Evolutionary conservation across 2,797 vertebrate genomes (phyloP), one percentile per base, ranked within the genome.

Genomic region (Cyclura pinguis): DNA sequence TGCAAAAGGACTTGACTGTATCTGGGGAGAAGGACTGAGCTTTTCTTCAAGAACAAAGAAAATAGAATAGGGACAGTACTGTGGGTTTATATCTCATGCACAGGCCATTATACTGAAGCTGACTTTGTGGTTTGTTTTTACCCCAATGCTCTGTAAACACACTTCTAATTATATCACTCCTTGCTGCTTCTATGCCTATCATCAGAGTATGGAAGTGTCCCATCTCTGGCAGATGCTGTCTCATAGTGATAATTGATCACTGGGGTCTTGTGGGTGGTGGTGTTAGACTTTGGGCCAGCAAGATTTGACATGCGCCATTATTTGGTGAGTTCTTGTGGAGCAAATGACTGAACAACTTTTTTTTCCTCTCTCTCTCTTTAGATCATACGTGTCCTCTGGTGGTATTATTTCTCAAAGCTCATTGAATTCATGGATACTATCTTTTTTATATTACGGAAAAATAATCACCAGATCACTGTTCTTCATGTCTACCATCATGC

Each of bases 401-500:
- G 99, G 99, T 99, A 99, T 96, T 99, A 99, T 96, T 99, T 99
- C 97, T 99, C 99, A 95, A 99, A 99, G 95, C 96, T 99, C 93
- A 98, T 99, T 6, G 99, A 99, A 94, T 99, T 99, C 95, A 99
- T 99, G 98, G 99, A 99, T 96, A 99, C 99, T 29, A 98, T 99
- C 95, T 99, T 99, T 97, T 99, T 99, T 97, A 98, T 99, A 94
- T 97, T 99, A 91, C 97, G 99, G 59, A 99, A 99, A 96, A 99
- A 99, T 96, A 98, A 98, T 96, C 98, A 99, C 95, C 99, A 99
- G 97, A 98, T 99, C 97, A 99, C 98, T 0, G 98, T 99, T 92
- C 98, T 99, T 83, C 99, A 99, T 47, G 97, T 99, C 94, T 99
- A 98, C 96, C 99, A 99, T 94, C 99, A 99, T 0, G 97, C 98